Conservation (phyloP, 2,113 vertebrate genomes). For the Salvator merianae region DNA sequence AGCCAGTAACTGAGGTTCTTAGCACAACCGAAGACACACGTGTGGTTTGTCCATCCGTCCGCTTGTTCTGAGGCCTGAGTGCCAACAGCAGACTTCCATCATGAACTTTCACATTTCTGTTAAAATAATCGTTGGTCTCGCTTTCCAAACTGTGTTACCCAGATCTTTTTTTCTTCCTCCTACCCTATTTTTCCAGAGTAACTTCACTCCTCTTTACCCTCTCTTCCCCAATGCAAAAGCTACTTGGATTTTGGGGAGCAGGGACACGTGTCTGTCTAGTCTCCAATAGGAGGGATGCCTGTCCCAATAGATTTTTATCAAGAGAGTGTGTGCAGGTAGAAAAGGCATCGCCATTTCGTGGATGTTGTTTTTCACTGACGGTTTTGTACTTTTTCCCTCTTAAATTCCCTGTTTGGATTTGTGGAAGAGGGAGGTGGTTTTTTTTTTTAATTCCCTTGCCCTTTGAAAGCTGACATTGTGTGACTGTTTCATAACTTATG, state of each 20-base stretch:
- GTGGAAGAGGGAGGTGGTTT: constrained; percentile 1
- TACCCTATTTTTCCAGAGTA: not conserved
- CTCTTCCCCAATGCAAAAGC: constrained; percentile 1
- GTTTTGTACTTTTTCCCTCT: constrained; percentile 19
- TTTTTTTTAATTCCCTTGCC: constrained; percentile 22
- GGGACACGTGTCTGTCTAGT: not conserved
- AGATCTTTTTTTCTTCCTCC: not conserved
- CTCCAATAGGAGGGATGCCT: not conserved
- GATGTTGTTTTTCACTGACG: constrained; percentile 7
- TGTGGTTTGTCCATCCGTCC: constrained; percentile 14
- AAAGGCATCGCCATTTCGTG: constrained; percentile 1
- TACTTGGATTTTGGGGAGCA: not conserved
- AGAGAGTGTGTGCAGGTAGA: not conserved
- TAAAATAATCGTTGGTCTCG: constrained; percentile 27
- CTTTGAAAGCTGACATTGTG: constrained; percentile 61
- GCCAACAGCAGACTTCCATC: constrained; percentile 16
- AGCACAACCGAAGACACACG: constrained; percentile 22
- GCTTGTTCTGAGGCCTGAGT: constrained; percentile 5
- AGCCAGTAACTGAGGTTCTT: constrained; percentile 3
- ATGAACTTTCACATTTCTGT: constrained; percentile 8
- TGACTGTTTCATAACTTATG: constrained; percentile 80
- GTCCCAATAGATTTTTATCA: constrained; percentile 14
- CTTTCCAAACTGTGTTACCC: constrained; percentile 14
- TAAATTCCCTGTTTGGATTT: constrained; percentile 17
- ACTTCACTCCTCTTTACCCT: not conserved